Conservation (phyloP, 2,888 invertebrate species). For the Alentia gelatinosa region DNA sequence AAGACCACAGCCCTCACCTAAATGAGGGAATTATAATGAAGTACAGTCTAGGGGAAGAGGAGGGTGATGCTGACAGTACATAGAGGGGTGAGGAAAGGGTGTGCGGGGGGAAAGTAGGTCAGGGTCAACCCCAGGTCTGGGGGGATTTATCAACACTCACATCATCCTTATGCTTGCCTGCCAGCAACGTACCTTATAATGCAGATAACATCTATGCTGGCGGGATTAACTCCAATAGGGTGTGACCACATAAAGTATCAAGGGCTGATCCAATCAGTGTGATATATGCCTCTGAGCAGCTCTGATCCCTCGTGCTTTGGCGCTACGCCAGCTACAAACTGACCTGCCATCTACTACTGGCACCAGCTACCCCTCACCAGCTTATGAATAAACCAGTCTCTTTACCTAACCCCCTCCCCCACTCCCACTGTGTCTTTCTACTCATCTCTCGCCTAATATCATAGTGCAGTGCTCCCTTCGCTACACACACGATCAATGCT, state of each 20-base stretch:
- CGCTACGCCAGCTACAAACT: not conserved
- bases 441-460: not conserved
- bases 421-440: not conserved
- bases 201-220: no score
- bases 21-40: no score
- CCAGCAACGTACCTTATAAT: no score
- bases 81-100: not conserved
- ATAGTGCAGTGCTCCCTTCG: no score
- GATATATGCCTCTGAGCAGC: no score
- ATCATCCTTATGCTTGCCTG: not conserved
- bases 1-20: no score
- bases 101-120: conserved; percentile 31
- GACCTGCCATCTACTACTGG: not conserved
- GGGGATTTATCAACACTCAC: not conserved
- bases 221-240: no score
- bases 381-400: not conserved
- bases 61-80: not conserved
- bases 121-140: not conserved
- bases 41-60: no score
- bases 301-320: no score
- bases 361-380: not conserved
- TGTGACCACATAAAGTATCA: no score
- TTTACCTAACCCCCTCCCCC: not conserved
- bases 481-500: no score
- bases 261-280: no score